Evolutionary conservation across 1,140 invertebrate genomes (phyloP).

Genomic region (Coelopa frigida): DNA sequence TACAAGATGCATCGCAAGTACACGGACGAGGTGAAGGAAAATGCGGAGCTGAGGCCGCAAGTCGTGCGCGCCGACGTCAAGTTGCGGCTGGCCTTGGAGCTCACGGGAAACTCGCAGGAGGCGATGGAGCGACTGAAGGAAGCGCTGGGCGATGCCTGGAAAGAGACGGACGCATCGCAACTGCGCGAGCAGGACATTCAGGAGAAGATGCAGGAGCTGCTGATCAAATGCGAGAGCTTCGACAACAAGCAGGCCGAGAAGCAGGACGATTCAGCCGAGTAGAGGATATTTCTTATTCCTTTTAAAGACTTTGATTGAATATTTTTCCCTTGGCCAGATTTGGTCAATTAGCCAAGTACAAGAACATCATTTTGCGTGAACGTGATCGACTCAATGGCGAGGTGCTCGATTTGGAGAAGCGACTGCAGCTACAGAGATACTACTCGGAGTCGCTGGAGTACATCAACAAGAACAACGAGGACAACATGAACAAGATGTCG

Average conservation of each 20-base stretch:
- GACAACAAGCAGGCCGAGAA: constrained; percentile 41
- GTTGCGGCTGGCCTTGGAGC: constrained; percentile 22
- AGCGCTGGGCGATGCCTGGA: constrained; percentile 31
- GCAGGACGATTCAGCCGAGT: constrained; percentile 42
- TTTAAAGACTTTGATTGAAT: not conserved
- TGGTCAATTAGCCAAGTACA: constrained; percentile 28
- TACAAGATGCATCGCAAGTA: constrained; percentile 26
- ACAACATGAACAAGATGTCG: constrained; percentile 24
- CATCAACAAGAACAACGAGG: constrained; percentile 28
- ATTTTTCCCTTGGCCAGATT: constrained; percentile 18
- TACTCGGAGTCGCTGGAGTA: constrained; percentile 46
- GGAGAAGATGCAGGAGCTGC: constrained; percentile 46
- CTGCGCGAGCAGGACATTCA: constrained; percentile 47
- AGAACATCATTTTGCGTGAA: constrained; percentile 42
- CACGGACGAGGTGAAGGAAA: constrained; percentile 26
- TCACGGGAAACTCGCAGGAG: constrained; percentile 25
- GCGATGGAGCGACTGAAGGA: constrained; percentile 24
- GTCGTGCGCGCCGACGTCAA: constrained; percentile 25
- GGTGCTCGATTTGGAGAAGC: constrained; percentile 44
- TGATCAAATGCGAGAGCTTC: constrained; percentile 45
- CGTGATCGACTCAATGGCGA: constrained; percentile 46
- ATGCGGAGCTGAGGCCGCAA: constrained; percentile 20
- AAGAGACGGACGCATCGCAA: constrained; percentile 46
- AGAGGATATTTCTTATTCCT: constrained; percentile 17
- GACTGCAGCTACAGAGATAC: constrained; percentile 38